Evolutionary conservation across 2,888 invertebrate species (phyloP), one percentile per base, ranked within the genome.

Genomic region (Acleris cristana): DNA sequence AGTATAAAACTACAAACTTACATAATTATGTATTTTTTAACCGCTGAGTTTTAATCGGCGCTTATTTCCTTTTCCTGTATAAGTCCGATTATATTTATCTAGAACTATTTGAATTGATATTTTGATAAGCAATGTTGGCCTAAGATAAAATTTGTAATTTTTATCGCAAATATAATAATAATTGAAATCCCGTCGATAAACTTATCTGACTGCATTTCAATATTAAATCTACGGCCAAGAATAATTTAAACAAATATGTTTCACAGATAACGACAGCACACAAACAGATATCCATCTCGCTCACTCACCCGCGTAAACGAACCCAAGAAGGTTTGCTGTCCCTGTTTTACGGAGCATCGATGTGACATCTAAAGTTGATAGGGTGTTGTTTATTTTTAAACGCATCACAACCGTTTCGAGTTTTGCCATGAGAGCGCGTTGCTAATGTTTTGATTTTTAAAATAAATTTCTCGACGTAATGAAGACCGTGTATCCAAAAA

Each of bases 361-460:
- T 57, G 30, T 16, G 26, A 44, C 62, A 34, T n/a, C 52, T 26
- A 8, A 63, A 63, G 26, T 18, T 19, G 48, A 65, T 45, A 21
- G 65, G 49, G 10, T 65, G 48, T 59, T 63, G 54, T 66, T 66
- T 67, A 67, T 67, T 67, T 53, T 58, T 67, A 63, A 60, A 58
- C 48, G 58, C 34, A 57, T 16, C 67, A 67, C 58, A 53, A 63
- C 53, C 48, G 58, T 67, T 58, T 48, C 14, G 58, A 30, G 57
- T 45, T 67, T 57, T 54, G 63, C n/a, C 19, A 34, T n/a, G 67
- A 48, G 18, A 61, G 49, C 65, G 65, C 55, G 66, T 57, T 26
- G 14, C 18, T n/a, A 21, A 65, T 48, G 53, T 64, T 58, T 64
- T 23, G 45, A n/a, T 52, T 45, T 52, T 21, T 4, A 44, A 57